Conservation (phyloP, 2,888 invertebrate genomes). For the Harpagoxenus sublaevis region DNA sequence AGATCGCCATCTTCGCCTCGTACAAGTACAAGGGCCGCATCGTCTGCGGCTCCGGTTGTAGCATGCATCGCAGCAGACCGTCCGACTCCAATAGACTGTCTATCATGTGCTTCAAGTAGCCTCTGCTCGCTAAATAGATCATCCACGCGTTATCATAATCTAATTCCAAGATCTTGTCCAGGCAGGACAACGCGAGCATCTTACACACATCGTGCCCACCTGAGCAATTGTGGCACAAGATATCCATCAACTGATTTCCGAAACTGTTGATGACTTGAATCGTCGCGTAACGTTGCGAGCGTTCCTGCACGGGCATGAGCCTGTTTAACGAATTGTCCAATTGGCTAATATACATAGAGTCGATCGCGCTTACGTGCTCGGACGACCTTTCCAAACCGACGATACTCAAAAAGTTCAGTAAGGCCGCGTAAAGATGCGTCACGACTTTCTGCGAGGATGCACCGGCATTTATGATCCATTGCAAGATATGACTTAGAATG, state of each 20-base stretch:
- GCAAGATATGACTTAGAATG: constrained; percentile 92
- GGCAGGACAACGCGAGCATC: constrained; percentile 94
- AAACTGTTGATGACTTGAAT: constrained; percentile 91
- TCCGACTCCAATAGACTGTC: constrained; percentile 93
- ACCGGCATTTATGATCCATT: constrained; percentile 94
- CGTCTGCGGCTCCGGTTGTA: constrained; percentile 90
- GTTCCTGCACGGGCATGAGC: constrained; percentile 80
- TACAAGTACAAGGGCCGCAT: constrained; percentile 94
- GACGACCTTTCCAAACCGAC: constrained; percentile 88
- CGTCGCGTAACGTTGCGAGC: constrained; percentile 86
- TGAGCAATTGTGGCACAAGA: constrained; percentile 94
- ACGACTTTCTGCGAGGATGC: constrained; percentile 94
- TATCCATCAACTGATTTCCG: constrained; percentile 93
- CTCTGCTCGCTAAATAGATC: constrained; percentile 88
- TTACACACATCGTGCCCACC: constrained; percentile 96
- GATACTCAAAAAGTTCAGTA: constrained; percentile 93
- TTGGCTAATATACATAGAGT: constrained; percentile 89
- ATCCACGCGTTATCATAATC: constrained; percentile 91
- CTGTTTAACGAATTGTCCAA: constrained; percentile 88
- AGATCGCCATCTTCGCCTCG: constrained; percentile 94
- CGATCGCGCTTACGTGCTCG: constrained; percentile 83
- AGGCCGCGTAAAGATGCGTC: constrained; percentile 94
- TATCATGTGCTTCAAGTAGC: constrained; percentile 94
- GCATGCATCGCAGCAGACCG: constrained; percentile 89
- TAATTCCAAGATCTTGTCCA: constrained; percentile 92